Conservation (phyloP, 2,888 invertebrate species). For the Eustalomyia histrio region DNA sequence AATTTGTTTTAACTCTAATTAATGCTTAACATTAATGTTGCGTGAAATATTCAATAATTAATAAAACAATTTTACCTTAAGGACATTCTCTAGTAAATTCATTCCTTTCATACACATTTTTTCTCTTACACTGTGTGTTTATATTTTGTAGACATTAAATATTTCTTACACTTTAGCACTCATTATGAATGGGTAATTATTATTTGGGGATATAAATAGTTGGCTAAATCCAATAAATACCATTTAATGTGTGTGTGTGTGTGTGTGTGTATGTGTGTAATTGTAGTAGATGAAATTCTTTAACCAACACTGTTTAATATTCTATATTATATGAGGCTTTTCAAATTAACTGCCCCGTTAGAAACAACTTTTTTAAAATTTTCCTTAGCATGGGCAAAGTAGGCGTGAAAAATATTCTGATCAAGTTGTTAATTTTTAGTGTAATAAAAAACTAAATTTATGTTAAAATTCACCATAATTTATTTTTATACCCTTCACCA, state of each 20-base stretch:
- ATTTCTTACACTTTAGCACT: constrained; percentile 44
- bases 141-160: constrained; percentile 28
- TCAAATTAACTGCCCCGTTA: too few relatives aligned
- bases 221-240: constrained; percentile 61
- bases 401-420: too few relatives aligned
- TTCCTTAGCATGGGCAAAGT: too few relatives aligned
- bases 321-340: too few relatives aligned
- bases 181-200: constrained; percentile 61
- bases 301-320: too few relatives aligned
- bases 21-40: constrained; percentile 18
- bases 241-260: constrained; percentile 51
- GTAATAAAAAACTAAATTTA: too few relatives aligned
- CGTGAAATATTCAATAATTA: constrained; percentile 45
- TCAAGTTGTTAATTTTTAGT: too few relatives aligned
- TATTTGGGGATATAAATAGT: constrained; percentile 45
- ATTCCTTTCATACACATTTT: neutral
- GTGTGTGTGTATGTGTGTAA: too few relatives aligned
- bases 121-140: neutral
- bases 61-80: constrained; percentile 25
- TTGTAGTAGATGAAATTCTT: too few relatives aligned
- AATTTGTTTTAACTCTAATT: constrained; percentile 16
- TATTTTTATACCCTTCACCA: too few relatives aligned
- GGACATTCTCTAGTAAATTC: constrained; percentile 9
- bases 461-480: too few relatives aligned
- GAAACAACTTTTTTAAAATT: too few relatives aligned